Base-by-base conservation (phyloP, 2,797 vertebrate genomes). In the Oreonectes daqikongensis region DNA sequence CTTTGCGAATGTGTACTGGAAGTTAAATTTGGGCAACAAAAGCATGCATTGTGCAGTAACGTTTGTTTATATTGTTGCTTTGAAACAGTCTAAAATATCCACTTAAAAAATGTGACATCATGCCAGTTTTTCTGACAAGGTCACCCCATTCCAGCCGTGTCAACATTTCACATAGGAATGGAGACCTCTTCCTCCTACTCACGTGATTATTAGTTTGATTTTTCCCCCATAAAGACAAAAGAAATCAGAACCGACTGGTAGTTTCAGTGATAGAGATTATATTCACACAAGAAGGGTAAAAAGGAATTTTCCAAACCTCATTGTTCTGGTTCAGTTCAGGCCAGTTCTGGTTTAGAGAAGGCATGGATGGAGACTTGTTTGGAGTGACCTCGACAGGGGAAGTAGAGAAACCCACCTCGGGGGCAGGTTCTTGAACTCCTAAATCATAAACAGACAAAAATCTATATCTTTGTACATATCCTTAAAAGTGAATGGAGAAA, bases 281-380 rank as follows among this genome's bases (percentile, higher is more conserved):
- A 22, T 15, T 24, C 40, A 59, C 10, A n/a, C 50, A 26, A 24
- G 15, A 84, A 85, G 60, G 57, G 35, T 30, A n/a, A 64, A 7
- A 18, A 24, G 40, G 14, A 57, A 46, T 24, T 28, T 15, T 86
- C 85, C 90, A 93, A 94, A 99, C 98, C 97, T 99, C 98, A 53
- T 91, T 99, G 94, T 92, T 97, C 92, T 98, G 98, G 92, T 98
- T 98, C 89, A 99, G 92, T 87, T 99, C 98, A 0, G 96, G 96
- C 98, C 98, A 99, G 75, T 95, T 96, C 93, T 99, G 98, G 92
- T 97, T 99, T 79, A 99, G 92, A 0, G 97, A 99, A 28, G 98
- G 98, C 97, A 99, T 97, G 63, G 98, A 99, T 1, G 98, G 98
- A 20, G 98, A 99, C 89, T 99, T 99, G 94, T 91, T 99, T 86